Evolutionary conservation across 1,140 invertebrate species (phyloP), one percentile per base, ranked within the genome.

Genomic region (Oryzaephilus surinamensis): DNA sequence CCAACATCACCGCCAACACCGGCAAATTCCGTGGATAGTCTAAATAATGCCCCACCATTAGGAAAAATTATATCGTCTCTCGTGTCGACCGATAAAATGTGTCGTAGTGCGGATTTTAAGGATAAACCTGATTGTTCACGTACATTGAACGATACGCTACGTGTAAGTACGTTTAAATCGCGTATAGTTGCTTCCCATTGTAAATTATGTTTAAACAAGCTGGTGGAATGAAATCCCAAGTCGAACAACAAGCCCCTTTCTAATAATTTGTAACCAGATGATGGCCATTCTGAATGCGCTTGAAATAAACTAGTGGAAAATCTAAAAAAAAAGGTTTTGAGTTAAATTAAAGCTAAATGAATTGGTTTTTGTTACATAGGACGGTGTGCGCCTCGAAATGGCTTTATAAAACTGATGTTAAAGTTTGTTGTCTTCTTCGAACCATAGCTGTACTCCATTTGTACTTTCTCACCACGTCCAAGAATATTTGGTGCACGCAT

Each of bases 1-100:
- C 81, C 79, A 19, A 89, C 77, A 60, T 90, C 80, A 3, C 91
- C 91, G 13, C 88, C 90, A 1, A 93, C 60, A 1, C 91, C 87
- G 29, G 89, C 86, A 56, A 86, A 65, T 71, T 94, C 90, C 46
- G 81, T 72, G 5, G 68, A 73, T 33, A 78, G 65, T 58, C 79
- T 75, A 12, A 88, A 61, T 32, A 82, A 65, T 12, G 69, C 63
- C 11, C 90, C 89, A 41, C 52, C 58, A 15, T 69, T 74, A 1
- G 90, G 88, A 59, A 93, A 81, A 45, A 91, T 76, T 13, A 64
- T 49, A 43, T 81, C 76, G 62, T 94, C 84, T 43, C 89, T 69
- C 39, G 73, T 75, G 62, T 95, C 90, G 28, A 82, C 69, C 0
- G 72, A 70, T 40, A 84, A 70, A 28, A 83, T 80, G 60, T 93